Evolutionary conservation across 1,140 invertebrate genomes (phyloP).

Genomic region (Temnothorax nylanderi): DNA sequence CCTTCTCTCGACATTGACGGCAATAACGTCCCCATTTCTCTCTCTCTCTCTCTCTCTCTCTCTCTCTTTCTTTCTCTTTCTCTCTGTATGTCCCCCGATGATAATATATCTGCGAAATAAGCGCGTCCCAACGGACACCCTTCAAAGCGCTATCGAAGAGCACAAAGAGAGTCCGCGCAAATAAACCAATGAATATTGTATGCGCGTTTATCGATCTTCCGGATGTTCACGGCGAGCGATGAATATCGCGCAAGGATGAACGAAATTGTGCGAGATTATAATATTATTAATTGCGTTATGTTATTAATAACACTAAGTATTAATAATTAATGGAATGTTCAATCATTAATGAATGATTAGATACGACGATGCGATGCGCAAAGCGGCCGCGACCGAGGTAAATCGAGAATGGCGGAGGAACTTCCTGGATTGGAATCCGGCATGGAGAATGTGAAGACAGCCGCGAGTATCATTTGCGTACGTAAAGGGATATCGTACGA

Average conservation of each 20-base stretch:
- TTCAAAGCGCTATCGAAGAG: slow-evolving; percentile 57
- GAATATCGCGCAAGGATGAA: slow-evolving; percentile 31
- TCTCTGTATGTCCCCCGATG: slow-evolving; percentile 71
- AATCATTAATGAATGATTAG: background rate
- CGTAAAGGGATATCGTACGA: slow-evolving; percentile 46
- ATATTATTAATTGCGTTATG: slow-evolving; percentile 14
- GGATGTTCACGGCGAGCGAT: slow-evolving; percentile 34
- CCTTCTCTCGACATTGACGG: slow-evolving; percentile 46
- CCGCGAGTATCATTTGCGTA: slow-evolving; percentile 34
- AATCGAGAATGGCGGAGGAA: background rate
- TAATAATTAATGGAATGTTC: slow-evolving; percentile 10
- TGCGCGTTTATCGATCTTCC: slow-evolving; percentile 55
- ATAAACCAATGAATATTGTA: slow-evolving; percentile 63
- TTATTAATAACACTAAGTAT: slow-evolving; percentile 22
- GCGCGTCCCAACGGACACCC: slow-evolving; percentile 54
- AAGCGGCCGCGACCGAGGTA: background rate
- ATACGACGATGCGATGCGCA: background rate
- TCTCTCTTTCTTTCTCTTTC: slow-evolving; percentile 72
- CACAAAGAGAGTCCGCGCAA: slow-evolving; percentile 59
- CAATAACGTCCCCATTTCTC: slow-evolving; percentile 33
- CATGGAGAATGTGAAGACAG: slow-evolving; percentile 32
- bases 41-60: slow-evolving; percentile 75
- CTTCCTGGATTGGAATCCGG: slow-evolving; percentile 12
- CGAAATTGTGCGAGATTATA: slow-evolving; percentile 31
- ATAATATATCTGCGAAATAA: slow-evolving; percentile 86